These are phyloP conservation scores for Smutsia temminckii DNA, from an alignment of 2,797 vertebrate species.

Conservation along the genomic window DNA sequence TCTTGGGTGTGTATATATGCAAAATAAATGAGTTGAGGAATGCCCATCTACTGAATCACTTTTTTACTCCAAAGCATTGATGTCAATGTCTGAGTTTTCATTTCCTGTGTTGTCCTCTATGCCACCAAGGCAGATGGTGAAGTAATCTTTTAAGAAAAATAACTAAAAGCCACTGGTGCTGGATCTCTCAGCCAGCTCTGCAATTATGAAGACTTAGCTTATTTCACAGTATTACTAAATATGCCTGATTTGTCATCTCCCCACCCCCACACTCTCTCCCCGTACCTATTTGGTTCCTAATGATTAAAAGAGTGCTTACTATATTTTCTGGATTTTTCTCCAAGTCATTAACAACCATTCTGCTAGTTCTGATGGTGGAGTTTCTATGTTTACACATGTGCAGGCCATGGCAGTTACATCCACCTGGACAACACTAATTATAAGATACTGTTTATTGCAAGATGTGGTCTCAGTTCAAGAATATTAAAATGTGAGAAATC, in stretches of 20 bases:
- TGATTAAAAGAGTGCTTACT: background rate
- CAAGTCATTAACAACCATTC: background rate
- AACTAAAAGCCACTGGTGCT: too few relatives aligned
- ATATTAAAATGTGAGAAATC: background rate
- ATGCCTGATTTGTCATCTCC: background rate
- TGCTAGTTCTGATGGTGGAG: background rate
- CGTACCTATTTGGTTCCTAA: background rate
- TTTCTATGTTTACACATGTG: background rate
- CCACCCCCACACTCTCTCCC: accelerated
- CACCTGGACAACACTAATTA: background rate
- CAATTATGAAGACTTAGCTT: background rate
- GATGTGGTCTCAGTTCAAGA: background rate
- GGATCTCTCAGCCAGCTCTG: background rate
- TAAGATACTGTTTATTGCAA: background rate
- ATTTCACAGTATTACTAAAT: background rate
- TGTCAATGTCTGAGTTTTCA: background rate
- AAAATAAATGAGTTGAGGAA: background rate
- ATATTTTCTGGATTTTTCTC: background rate
- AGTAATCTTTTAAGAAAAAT: background rate
- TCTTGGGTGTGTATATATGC: too few relatives aligned
- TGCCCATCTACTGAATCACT: background rate
- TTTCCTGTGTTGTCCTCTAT: background rate
- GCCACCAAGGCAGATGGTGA: background rate
- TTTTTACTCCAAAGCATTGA: background rate
- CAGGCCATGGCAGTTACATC: background rate